These are phyloP conservation scores for Andrena bicolor DNA, from an alignment of 2,888 invertebrate species.

Conservation along the genomic window DNA sequence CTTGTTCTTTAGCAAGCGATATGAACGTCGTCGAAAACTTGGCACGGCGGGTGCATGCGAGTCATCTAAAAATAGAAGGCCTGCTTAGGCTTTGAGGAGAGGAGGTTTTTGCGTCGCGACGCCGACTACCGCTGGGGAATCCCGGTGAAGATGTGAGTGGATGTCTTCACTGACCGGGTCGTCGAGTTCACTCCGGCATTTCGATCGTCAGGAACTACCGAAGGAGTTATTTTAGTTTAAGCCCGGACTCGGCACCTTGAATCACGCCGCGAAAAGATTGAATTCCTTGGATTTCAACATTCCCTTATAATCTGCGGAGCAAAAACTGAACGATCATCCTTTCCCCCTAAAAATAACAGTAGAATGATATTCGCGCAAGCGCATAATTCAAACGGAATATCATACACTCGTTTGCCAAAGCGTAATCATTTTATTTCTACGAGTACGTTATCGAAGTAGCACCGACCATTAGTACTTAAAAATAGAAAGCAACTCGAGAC, in stretches of 20 bases:
- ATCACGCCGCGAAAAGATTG: not conserved
- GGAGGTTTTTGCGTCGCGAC: slow-evolving; percentile 78
- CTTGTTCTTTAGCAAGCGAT: slow-evolving; percentile 38
- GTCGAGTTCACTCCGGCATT: slow-evolving; percentile 7
- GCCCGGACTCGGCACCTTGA: too few species aligned
- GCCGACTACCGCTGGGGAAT: slow-evolving; percentile 70
- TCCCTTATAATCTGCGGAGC: not conserved
- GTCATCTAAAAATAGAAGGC: slow-evolving; percentile 74
- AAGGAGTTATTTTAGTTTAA: too few species aligned
- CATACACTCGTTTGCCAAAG: slow-evolving; percentile 29
- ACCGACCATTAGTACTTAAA: not conserved
- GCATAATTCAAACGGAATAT: not conserved
- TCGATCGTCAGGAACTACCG: not conserved
- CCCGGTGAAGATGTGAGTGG: slow-evolving; percentile 50
- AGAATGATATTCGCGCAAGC: not conserved
- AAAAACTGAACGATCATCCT: not conserved
- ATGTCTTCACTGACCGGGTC: slow-evolving; percentile 10
- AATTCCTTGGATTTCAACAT: not conserved
- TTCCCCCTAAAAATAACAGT: not conserved
- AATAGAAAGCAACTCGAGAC: not conserved
- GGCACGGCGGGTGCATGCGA: slow-evolving; percentile 65
- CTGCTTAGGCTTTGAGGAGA: slow-evolving; percentile 65
- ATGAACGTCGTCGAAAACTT: slow-evolving; percentile 64
- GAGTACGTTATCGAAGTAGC: not conserved
- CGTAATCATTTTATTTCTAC: not conserved